phyloP scores from a whole-genome alignment of 2,888 invertebrate genomes.

The Acleris emargana region DNA sequence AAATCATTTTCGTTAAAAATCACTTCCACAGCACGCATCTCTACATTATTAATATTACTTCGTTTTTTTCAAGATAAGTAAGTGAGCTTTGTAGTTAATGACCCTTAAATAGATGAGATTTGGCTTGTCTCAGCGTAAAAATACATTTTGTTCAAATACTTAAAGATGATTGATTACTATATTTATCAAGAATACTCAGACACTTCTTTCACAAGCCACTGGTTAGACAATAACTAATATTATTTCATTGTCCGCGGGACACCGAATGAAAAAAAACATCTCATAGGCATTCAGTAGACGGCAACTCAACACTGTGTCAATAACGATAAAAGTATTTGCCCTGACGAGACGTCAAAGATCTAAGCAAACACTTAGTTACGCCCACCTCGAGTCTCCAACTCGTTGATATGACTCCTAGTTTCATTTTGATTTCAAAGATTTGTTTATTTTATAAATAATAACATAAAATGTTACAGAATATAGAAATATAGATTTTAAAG shows the following conservation, averaged over 20 bases:
- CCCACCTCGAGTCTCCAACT: slow-evolving; percentile 60
- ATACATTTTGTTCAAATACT: background rate
- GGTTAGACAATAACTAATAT: slow-evolving; percentile 56
- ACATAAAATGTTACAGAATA: background rate
- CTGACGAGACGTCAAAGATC: slow-evolving; percentile 75
- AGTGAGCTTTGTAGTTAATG: background rate
- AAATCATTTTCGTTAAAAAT: too few relatives aligned
- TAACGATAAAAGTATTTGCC: slow-evolving; percentile 80
- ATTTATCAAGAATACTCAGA: background rate
- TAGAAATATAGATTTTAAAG: background rate
- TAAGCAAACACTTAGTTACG: slow-evolving; percentile 71
- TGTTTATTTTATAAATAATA: slow-evolving; percentile 2
- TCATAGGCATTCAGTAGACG: slow-evolving; percentile 66
- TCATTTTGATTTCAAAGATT: slow-evolving; percentile 41
- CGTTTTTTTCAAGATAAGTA: too few relatives aligned
- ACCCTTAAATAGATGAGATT: background rate
- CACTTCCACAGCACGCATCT: too few relatives aligned
- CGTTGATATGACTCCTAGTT: slow-evolving; percentile 59
- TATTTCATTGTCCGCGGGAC: slow-evolving; percentile 56
- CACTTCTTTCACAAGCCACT: slow-evolving; percentile 13
- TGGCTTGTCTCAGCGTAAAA: background rate
- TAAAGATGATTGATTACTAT: slow-evolving; percentile 19
- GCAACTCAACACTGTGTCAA: slow-evolving; percentile 76
- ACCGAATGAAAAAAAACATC: slow-evolving; percentile 58
- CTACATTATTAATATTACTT: too few relatives aligned